These are phyloP conservation scores for Leptobrachium ailaonicum DNA, from an alignment of 2,113 vertebrate species.

Conservation along the genomic window DNA sequence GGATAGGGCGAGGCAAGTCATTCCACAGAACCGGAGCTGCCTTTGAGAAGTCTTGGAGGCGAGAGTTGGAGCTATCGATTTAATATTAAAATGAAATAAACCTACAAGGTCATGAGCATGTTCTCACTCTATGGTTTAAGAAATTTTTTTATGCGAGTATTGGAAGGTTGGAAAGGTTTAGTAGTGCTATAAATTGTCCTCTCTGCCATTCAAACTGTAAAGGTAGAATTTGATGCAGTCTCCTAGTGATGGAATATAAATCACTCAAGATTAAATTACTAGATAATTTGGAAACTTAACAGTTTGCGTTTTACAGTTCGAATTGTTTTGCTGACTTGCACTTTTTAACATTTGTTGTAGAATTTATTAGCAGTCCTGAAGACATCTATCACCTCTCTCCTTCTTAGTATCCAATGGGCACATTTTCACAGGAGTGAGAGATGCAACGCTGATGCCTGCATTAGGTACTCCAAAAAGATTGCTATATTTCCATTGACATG, in stretches of 20 bases:
- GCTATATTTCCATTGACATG: conserved; percentile 98
- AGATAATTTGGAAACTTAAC: conserved; percentile 80
- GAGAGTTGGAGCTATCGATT: conserved; percentile 7
- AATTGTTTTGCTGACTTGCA: conserved; percentile 80
- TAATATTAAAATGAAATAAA: conserved; percentile 53
- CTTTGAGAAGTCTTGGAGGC: too few species aligned
- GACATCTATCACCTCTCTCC: conserved; percentile 72
- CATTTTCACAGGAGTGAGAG: conserved; percentile 73
- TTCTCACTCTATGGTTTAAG: conserved; percentile 43
- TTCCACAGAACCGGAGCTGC: too few species aligned
- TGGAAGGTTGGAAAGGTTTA: conserved; percentile 62
- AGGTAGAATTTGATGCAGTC: conserved; percentile 60
- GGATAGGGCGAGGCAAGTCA: too few species aligned
- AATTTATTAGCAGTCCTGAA: conserved; percentile 75
- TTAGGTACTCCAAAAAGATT: conserved; percentile 82
- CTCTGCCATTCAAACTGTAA: conserved; percentile 68
- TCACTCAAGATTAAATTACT: conserved; percentile 75
- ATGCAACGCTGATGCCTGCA: conserved; percentile 68
- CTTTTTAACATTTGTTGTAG: conserved; percentile 68
- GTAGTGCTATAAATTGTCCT: conserved; percentile 64
- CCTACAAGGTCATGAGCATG: conserved; percentile 57
- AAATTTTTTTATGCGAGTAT: conserved; percentile 57
- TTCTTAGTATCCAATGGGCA: conserved; percentile 76
- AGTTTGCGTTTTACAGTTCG: conserved; percentile 74
- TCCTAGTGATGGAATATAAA: conserved; percentile 68